These are phyloP conservation scores for Dromaius novaehollandiae DNA, from an alignment of 2,113 vertebrate species.

Conservation along the genomic window DNA sequence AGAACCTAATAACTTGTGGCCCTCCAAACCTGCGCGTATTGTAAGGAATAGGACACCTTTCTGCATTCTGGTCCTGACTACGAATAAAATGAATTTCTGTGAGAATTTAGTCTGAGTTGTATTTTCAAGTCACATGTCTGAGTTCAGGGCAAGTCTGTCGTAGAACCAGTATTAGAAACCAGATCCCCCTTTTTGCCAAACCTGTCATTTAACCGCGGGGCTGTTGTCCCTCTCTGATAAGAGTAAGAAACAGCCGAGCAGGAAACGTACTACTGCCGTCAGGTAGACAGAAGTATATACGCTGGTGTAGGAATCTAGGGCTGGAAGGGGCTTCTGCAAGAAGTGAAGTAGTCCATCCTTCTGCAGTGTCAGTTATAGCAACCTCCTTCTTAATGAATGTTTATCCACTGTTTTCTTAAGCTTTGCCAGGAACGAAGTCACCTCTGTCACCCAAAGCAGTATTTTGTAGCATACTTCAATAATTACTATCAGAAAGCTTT, in stretches of 20 bases:
- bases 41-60: background rate
- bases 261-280: background rate
- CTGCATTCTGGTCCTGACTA: background rate
- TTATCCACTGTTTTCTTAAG: background rate
- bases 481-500: accelerated
- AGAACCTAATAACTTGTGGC: background rate
- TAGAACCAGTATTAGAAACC: background rate
- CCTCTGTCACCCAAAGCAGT: background rate
- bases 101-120: background rate
- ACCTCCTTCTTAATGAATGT: accelerated
- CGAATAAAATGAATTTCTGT: background rate
- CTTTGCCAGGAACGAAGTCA: background rate
- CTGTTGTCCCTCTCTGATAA: accelerated
- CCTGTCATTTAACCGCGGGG: background rate
- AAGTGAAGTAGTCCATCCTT: background rate
- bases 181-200: background rate
- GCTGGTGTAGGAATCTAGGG: accelerated
- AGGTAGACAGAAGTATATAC: background rate
- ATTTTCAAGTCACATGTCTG: background rate
- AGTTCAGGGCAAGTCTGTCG: background rate
- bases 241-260: background rate
- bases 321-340: background rate
- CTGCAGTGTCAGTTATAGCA: accelerated
- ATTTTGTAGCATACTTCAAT: background rate
- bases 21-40: accelerated